Conservation (phyloP, 1,140 invertebrate genomes). For the Cotesia vestalis region DNA sequence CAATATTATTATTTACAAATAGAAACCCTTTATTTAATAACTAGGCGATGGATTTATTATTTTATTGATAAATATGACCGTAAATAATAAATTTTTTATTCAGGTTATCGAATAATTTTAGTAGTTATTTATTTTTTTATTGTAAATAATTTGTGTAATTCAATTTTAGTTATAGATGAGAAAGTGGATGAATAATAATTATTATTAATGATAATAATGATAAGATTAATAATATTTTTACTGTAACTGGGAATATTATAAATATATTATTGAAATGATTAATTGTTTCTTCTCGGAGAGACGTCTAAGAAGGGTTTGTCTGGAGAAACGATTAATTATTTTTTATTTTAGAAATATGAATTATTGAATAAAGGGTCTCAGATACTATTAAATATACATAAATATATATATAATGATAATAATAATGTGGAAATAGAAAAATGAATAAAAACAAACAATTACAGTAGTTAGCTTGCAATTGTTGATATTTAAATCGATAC, state of each 20-base stretch:
- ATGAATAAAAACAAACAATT: constrained; percentile 45
- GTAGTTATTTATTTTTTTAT: constrained; percentile 1
- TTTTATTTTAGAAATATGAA: constrained; percentile 35
- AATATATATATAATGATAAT: constrained; percentile 38
- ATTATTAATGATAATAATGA: too few species aligned
- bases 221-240: too few species aligned
- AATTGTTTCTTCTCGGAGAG: not conserved
- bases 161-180: too few species aligned
- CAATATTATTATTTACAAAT: constrained; percentile 9
- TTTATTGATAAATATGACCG: too few species aligned
- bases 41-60: not conserved
- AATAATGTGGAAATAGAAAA: constrained; percentile 43
- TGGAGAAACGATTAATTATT: constrained; percentile 8
- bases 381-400: too few species aligned
- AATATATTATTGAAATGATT: too few species aligned
- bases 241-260: too few species aligned
- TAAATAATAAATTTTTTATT: too few species aligned
- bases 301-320: too few species aligned
- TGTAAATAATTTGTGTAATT: not conserved
- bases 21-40: constrained; percentile 21
- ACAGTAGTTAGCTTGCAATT: constrained; percentile 53
- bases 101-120: constrained; percentile 18
- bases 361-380: too few species aligned
- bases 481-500: constrained; percentile 58
- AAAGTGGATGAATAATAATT: too few species aligned